Base-by-base conservation (phyloP, 2,888 invertebrate genomes). In the Carterocephalus palaemon region DNA sequence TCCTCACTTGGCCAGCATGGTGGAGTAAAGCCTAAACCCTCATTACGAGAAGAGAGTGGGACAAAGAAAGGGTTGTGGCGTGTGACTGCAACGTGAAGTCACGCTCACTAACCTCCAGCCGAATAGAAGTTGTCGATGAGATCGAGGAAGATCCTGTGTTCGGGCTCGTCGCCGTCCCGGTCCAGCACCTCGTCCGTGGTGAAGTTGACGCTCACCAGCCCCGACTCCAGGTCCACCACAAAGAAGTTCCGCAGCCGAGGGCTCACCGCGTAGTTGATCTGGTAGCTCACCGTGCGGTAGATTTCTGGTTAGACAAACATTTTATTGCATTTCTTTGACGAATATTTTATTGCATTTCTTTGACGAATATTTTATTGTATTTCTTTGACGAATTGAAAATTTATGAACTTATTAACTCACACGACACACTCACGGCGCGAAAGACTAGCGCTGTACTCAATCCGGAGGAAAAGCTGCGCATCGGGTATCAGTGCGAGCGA, bases 231-330 rank as follows among this genome's bases (percentile, higher is more conserved):
- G 46, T 89, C 81, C 3, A 91, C 77, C 8, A 70, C 70, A 66
- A 90, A 91, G 64, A 88, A 88, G 51, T 81, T 72, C 0, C 74
- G 71, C 24, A 88, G 64, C 0, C 79, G 70, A 5, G 70, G 62
- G 47, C 78, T 78, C 47, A 86, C 74, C 1, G 60, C 70, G 57
- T 73, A 82, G 62, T 89, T 86, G 32, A 91, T 88, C 34, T 77
- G 73, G 60, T 88, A 91, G 17, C 77, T 74, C 7, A 90, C 80
- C 3, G 70, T 80, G 60, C 89, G 81, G 67, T 89, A 90, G 1
- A 81, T 71, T 8, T 68, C 85, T 85, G 65, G n/a, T n/a, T n/a
- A n/a, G n/a, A n/a, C 3, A 59, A 55, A 29, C 4, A 12, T 4
- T 19, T 19, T 3, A 5, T 6, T 0, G 13, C 2, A 23, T 2